Percentiles rank a stretch among this genome's conserved stretches.
Evolutionary conservation across 2,797 vertebrate species (phyloP).

Genomic region (Schizothorax lantsangensis): DNA sequence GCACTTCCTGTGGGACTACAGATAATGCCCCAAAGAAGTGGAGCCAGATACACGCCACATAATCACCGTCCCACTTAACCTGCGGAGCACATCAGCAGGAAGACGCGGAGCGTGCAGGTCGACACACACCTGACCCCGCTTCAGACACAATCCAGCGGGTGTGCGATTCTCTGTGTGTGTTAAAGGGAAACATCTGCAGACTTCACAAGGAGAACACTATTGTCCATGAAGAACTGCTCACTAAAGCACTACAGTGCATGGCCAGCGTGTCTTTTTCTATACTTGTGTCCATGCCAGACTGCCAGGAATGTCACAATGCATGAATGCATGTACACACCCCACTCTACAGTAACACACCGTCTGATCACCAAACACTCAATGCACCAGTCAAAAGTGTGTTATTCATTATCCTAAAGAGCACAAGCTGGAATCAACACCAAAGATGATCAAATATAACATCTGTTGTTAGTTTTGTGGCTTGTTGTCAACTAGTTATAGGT

Average conservation of each 20-base stretch:
- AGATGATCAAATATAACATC: background rate
- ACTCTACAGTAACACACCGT: background rate
- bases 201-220: constrained; percentile 13
- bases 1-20: constrained; percentile 14
- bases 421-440: background rate
- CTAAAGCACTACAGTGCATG: background rate
- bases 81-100: constrained; percentile 21
- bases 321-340: background rate
- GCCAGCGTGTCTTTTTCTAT: background rate
- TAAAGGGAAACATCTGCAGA: constrained; percentile 41
- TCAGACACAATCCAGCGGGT: constrained; percentile 3
- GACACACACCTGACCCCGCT: constrained; percentile 2
- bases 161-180: background rate
- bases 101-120: background rate
- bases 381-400: background rate
- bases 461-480: background rate
- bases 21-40: constrained; percentile 6
- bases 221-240: background rate
- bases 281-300: constrained; percentile 10
- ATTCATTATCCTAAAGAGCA: background rate
- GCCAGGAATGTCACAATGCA: background rate
- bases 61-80: constrained; percentile 13
- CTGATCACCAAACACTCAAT: background rate
- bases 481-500: background rate
- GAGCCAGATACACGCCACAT: constrained; percentile 8